Percentiles rank a stretch among this genome's conserved stretches.
These are phyloP conservation scores for Myotis planiceps DNA, from an alignment of 2,797 vertebrate genomes.

Conservation along the genomic window DNA sequence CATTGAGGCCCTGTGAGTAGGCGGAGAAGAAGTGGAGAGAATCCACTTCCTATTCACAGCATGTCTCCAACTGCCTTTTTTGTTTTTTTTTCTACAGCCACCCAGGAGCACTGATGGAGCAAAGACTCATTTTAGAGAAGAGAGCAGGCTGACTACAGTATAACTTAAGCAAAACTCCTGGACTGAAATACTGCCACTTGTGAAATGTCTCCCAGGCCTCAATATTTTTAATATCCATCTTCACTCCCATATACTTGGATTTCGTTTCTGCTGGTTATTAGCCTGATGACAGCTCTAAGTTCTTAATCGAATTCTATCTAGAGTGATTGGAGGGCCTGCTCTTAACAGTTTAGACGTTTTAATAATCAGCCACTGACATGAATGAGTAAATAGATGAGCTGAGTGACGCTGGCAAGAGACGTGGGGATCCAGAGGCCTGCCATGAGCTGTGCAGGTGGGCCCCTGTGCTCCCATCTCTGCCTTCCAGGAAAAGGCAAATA, in stretches of 20 bases:
- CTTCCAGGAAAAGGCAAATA: background rate
- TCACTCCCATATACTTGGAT: background rate
- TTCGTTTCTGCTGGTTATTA: conserved; percentile 49
- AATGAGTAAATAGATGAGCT: conserved; percentile 37
- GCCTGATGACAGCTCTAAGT: conserved; percentile 4
- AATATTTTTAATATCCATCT: conserved; percentile 5
- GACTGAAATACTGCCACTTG: background rate
- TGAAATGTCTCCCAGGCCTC: conserved; percentile 4
- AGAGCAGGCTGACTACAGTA: conserved; percentile 8
- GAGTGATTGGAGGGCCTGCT: conserved; percentile 37
- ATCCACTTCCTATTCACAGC: conserved; percentile 12
- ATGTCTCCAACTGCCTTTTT: background rate
- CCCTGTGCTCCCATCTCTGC: background rate
- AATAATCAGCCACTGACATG: background rate
- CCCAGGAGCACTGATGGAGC: background rate
- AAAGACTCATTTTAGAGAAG: conserved; percentile 9
- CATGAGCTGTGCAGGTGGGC: rapidly evolving
- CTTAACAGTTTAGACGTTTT: conserved; percentile 40
- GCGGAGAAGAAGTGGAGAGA: conserved; percentile 20
- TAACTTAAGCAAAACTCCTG: background rate
- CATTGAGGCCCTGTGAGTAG: background rate
- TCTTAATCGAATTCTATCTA: conserved; percentile 20
- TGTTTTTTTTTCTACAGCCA: background rate
- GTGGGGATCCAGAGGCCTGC: background rate
- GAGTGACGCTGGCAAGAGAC: background rate